Percentiles rank a stretch among this genome's conserved stretches.
phyloP scores from a whole-genome alignment of 2,888 invertebrate genomes.

The Caradrina clavipalpis region DNA sequence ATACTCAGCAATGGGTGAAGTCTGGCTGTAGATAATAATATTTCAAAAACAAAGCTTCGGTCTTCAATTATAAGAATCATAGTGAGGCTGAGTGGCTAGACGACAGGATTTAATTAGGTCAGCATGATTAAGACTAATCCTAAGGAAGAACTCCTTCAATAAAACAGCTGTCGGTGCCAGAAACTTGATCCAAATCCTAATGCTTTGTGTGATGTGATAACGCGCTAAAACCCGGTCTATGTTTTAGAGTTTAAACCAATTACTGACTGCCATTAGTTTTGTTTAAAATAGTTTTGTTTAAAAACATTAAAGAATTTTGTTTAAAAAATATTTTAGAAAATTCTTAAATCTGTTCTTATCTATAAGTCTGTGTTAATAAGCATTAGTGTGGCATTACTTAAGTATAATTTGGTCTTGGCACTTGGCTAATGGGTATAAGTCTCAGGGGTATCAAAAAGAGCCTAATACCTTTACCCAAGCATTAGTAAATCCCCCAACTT shows the following conservation, averaged over 20 bases:
- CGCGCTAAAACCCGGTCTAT: neutral
- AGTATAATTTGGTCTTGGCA: neutral
- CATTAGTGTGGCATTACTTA: slow-evolving; percentile 7
- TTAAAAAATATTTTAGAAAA: slow-evolving; percentile 6
- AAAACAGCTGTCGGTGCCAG: slow-evolving; percentile 7
- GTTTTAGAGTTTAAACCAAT: neutral
- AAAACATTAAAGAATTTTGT: neutral
- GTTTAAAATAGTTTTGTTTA: too few relatives aligned
- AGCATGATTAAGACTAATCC: slow-evolving; percentile 35
- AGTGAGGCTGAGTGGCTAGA: slow-evolving; percentile 34
- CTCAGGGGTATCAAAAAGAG: slow-evolving; percentile 7
- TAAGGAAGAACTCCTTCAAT: slow-evolving; percentile 6
- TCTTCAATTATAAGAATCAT: neutral
- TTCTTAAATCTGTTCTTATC: slow-evolving; percentile 7
- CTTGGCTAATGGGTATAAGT: slow-evolving; percentile 9
- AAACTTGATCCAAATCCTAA: slow-evolving; percentile 5
- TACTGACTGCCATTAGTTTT: neutral
- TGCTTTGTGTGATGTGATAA: neutral
- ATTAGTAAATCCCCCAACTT: neutral
- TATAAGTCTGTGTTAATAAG: neutral
- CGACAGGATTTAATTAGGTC: slow-evolving; percentile 36
- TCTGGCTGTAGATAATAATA: neutral
- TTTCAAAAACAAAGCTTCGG: neutral
- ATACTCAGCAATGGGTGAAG: neutral
- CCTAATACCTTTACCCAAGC: neutral